Evolutionary conservation across 1,140 invertebrate species (phyloP).

Genomic region (Ips typographus): DNA sequence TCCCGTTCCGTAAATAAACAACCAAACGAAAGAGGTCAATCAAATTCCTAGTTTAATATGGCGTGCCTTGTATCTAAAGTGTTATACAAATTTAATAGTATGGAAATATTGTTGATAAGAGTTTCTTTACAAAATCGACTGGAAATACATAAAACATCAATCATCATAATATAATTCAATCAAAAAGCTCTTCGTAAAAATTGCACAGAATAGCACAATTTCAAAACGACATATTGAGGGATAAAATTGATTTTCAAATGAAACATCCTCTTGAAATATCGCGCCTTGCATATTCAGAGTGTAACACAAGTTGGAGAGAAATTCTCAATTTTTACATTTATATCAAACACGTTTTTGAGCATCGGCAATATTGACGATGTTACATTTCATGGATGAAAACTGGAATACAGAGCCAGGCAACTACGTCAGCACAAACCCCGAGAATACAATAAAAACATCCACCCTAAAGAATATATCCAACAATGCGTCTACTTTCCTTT

Average conservation of each 20-base stretch:
- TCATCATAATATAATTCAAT: slow-evolving; percentile 9
- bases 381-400: no score
- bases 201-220: slow-evolving; percentile 15
- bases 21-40: slow-evolving; percentile 3
- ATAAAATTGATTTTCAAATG: slow-evolving; percentile 18
- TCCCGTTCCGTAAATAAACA: slow-evolving; percentile 1
- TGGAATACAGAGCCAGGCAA: no score
- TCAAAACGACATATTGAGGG: slow-evolving; percentile 10
- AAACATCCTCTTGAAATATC: slow-evolving; percentile 8
- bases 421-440: no score
- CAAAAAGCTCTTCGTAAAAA: slow-evolving; percentile 9
- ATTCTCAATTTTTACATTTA: no score
- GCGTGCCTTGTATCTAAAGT: background rate
- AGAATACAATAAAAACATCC: slow-evolving; percentile 4
- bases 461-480: slow-evolving; percentile 17
- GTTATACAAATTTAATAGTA: background rate
- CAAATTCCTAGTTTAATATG: slow-evolving; percentile 5
- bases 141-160: background rate
- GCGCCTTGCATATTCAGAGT: background rate
- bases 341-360: no score
- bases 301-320: no score
- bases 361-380: no score
- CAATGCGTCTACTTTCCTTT: slow-evolving; percentile 18
- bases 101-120: slow-evolving; percentile 1
- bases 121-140: background rate